These are phyloP conservation scores for Phocoena sinus DNA, from an alignment of 2,113 vertebrate genomes.

Conservation along the genomic window DNA sequence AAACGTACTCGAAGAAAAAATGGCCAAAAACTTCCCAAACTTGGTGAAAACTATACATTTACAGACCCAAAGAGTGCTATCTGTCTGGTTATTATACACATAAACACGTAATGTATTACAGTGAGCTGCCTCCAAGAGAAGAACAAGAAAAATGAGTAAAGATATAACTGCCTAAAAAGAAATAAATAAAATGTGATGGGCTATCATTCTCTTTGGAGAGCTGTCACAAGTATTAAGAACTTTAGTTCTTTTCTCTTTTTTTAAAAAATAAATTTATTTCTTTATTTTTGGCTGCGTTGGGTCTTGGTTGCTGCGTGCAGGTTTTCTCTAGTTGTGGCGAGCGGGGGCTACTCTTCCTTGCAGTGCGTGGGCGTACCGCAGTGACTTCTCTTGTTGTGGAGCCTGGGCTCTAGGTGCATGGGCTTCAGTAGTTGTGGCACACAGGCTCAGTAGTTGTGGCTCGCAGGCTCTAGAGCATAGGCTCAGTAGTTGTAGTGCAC, in stretches of 20 bases:
- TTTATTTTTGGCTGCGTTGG: too few relatives aligned
- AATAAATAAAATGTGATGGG: neutral
- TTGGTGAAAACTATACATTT: neutral
- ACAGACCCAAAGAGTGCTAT: neutral
- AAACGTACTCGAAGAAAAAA: neutral
- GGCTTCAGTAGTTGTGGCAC: too few relatives aligned
- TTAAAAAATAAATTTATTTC: too few relatives aligned
- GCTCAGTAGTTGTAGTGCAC: too few relatives aligned
- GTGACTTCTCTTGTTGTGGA: too few relatives aligned
- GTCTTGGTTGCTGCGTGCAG: rapidly evolving
- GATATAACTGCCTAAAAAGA: neutral
- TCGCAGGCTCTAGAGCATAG: too few relatives aligned
- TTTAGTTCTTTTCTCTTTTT: neutral
- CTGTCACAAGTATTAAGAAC: neutral
- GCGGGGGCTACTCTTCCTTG: too few relatives aligned
- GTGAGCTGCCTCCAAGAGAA: neutral
- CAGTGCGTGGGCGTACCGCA: too few relatives aligned
- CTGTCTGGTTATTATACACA: neutral
- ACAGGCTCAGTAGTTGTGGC: too few relatives aligned
- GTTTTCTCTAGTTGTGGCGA: too few relatives aligned
- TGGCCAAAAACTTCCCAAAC: neutral
- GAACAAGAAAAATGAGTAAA: neutral
- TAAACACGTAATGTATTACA: neutral
- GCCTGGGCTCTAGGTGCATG: too few relatives aligned
- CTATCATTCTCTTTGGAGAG: neutral